A percentile compares a stretch with the other conserved stretches of the same genome.
Evolutionary conservation across 2,113 vertebrate species (phyloP).

Genomic region (Mohoua ochrocephala): DNA sequence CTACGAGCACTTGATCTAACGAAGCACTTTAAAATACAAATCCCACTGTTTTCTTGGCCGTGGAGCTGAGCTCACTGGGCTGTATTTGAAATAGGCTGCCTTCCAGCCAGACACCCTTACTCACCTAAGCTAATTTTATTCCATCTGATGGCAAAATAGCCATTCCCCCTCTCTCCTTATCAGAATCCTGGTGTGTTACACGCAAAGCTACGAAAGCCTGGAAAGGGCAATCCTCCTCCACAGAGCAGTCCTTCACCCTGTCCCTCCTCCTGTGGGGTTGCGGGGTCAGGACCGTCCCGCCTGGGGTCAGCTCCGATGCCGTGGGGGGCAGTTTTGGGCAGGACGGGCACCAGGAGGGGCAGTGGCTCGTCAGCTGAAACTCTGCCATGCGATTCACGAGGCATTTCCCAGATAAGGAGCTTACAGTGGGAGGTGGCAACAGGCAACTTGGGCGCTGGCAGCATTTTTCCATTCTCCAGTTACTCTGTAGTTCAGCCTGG

Average conservation of each 20-base stretch:
- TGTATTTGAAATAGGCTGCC: background rate
- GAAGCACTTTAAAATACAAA: constrained; percentile 45
- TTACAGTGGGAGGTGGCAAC: constrained; percentile 47
- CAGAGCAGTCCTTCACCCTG: background rate
- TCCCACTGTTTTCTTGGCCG: constrained; percentile 15
- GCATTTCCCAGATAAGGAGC: constrained; percentile 45
- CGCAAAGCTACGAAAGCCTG: fast-evolving
- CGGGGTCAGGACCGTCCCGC: background rate
- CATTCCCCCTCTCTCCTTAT: background rate
- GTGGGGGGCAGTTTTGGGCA: fast-evolving
- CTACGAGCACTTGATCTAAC: background rate
- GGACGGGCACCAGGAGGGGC: background rate
- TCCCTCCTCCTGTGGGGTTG: fast-evolving
- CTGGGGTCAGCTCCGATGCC: background rate
- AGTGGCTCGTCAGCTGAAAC: background rate
- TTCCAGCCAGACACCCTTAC: constrained; percentile 60
- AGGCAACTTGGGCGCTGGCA: constrained; percentile 14
- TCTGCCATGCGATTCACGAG: background rate
- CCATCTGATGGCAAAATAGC: constrained; percentile 31
- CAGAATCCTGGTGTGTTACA: background rate
- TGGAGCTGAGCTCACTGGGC: constrained; percentile 27
- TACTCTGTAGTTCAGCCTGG: constrained; percentile 42
- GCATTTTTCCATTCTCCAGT: constrained; percentile 50
- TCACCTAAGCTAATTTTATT: constrained; percentile 61
- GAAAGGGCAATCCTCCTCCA: background rate